Evolutionary conservation across 2,113 vertebrate species (phyloP), one percentile per base, ranked within the genome.

Genomic region (Taxidea taxus): DNA sequence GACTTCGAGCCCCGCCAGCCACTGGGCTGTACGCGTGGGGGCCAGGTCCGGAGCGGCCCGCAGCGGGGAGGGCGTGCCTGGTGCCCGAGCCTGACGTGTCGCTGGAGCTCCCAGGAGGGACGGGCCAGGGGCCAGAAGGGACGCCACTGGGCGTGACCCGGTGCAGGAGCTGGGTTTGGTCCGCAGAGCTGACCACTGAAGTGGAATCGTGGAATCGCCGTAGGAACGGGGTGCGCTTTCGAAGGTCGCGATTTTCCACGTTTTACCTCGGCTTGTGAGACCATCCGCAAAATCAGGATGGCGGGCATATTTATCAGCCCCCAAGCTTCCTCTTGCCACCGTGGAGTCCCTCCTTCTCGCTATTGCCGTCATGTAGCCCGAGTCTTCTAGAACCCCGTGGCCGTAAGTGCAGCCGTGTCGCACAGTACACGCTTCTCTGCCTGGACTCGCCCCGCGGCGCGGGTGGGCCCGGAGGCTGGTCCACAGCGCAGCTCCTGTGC

Each of bases 401-500:
- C 0, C 6, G 0, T 25, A 2, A 13, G 27, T 44, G 49, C 23
- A 15, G 15, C 15, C 18, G 3, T 3, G 49, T 14, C 49, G 3
- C 49, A 42, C 7, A 10, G 70, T 6, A 1, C 1, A 0, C 13
- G 31, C 8, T 51, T 25, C 15, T 23, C 25, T 54, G 27, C 54
- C 31, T 16, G 25, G 44, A 51, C 49, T 51, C 14, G 14, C 49
- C 49, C 49, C 14, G 14, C 49, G 0, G 49, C 49, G n/a, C 49
- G 49, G 49, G 7, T 4, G 14, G 14, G 49, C 14, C 49, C 49
- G 2, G 49, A 51, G 49, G 49, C 49, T 51, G 13, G 1, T 10
- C 39, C 3, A 4, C 6, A 3, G 0, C 5, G n/a, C 9, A 25
- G 81, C n/a, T 3, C 8, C 27, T 11, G 12, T 5, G 0, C 1